These are phyloP conservation scores for Sinocyclocheilus rhinocerous DNA, from an alignment of 2,113 vertebrate genomes.

Conservation along the genomic window DNA sequence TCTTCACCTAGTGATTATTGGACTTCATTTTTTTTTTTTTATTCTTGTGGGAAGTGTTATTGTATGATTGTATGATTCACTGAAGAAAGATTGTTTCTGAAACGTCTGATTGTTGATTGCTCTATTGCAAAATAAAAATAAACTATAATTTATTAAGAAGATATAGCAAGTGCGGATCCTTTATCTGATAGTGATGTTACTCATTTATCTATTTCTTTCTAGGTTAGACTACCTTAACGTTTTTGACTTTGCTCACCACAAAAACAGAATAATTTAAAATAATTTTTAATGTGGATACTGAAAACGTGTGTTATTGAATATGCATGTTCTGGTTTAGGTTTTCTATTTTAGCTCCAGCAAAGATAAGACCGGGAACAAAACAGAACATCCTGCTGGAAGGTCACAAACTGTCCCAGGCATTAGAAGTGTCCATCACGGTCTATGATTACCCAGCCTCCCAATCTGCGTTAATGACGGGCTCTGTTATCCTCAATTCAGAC, in stretches of 20 bases:
- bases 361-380: constrained; percentile 67
- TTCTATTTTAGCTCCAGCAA: constrained; percentile 67
- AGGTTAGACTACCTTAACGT: no score
- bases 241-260: not conserved
- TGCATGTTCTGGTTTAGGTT: constrained; percentile 51
- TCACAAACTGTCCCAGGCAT: not conserved
- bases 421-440: constrained; percentile 59
- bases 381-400: constrained; percentile 74
- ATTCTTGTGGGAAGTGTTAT: no score
- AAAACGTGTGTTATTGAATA: not conserved
- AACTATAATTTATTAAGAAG: no score
- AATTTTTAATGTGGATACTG: not conserved
- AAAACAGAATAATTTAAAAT: not conserved
- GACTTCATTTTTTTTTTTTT: no score
- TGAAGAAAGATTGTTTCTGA: no score
- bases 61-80: no score
- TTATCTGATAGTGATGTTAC: no score
- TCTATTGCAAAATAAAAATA: no score
- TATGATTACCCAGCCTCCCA: constrained; percentile 48
- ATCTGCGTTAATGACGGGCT: constrained; percentile 44
- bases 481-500: constrained; percentile 45
- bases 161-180: no score
- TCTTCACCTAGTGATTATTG: no score
- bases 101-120: no score
- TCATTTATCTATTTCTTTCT: no score